Evolutionary conservation across 2,113 vertebrate species (phyloP).

Genomic region (Noturus placidus): DNA sequence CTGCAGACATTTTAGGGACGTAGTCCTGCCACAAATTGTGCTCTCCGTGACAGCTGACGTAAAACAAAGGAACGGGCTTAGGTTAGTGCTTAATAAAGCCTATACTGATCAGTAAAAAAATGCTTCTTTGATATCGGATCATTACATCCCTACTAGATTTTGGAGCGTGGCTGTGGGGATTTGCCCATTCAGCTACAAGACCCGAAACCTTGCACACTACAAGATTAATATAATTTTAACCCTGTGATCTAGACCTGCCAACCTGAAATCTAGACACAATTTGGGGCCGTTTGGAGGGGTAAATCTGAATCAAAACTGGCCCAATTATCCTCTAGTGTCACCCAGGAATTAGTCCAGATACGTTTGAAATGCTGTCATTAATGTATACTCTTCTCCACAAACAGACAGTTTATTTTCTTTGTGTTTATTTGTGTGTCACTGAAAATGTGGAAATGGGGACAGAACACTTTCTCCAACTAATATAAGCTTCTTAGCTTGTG

Average conservation of each 20-base stretch:
- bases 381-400: background rate
- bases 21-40: too few relatives aligned
- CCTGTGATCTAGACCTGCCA: background rate
- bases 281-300: background rate
- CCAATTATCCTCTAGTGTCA: background rate
- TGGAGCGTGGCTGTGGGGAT: background rate
- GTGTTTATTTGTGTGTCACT: slow-evolving; percentile 13
- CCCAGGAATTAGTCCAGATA: background rate
- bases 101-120: too few relatives aligned
- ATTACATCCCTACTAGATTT: background rate
- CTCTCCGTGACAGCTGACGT: too few relatives aligned
- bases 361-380: background rate
- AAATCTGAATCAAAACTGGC: background rate
- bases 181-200: background rate
- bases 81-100: too few relatives aligned
- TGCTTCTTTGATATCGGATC: too few relatives aligned
- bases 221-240: background rate
- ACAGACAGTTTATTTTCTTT: background rate
- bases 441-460: background rate
- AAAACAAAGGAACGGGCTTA: too few relatives aligned
- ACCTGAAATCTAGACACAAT: background rate
- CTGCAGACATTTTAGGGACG: too few relatives aligned
- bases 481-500: slow-evolving; percentile 24
- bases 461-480: slow-evolving; percentile 27
- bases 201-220: too few relatives aligned